phyloP scores from a whole-genome alignment of 1,140 invertebrate species.

The Rhopalosiphum padi region DNA sequence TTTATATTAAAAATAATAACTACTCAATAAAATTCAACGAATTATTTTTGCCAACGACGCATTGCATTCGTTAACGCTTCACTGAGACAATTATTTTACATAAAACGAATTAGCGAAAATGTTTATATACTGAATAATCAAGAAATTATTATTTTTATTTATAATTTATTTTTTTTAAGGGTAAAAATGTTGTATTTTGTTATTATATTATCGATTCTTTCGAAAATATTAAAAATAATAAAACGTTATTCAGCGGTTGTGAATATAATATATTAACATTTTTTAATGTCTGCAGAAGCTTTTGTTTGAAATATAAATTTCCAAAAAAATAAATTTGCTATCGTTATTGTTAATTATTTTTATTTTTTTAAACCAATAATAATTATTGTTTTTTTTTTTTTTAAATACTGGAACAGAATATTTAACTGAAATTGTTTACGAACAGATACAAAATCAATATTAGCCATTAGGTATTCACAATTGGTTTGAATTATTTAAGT shows the following conservation, averaged over 20 bases:
- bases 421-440: not conserved
- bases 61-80: not conserved
- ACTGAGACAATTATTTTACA: not conserved
- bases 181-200: not conserved
- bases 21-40: not conserved
- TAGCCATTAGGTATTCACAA: not conserved
- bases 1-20: conserved; percentile 9
- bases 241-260: not conserved
- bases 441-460: not conserved
- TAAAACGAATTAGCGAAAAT: not conserved
- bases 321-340: not conserved
- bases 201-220: not conserved
- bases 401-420: not conserved
- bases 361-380: too few species aligned
- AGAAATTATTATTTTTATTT: not conserved
- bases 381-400: too few species aligned
- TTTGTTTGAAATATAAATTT: not conserved
- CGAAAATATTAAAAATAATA: not conserved
- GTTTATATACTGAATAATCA: not conserved
- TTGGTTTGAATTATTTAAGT: not conserved
- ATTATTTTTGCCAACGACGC: not conserved
- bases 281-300: not conserved
- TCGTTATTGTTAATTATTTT: not conserved
- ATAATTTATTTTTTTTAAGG: not conserved
- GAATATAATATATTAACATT: not conserved